Base-by-base conservation (phyloP, 2,113 vertebrate species). In the Piaya cayana region DNA sequence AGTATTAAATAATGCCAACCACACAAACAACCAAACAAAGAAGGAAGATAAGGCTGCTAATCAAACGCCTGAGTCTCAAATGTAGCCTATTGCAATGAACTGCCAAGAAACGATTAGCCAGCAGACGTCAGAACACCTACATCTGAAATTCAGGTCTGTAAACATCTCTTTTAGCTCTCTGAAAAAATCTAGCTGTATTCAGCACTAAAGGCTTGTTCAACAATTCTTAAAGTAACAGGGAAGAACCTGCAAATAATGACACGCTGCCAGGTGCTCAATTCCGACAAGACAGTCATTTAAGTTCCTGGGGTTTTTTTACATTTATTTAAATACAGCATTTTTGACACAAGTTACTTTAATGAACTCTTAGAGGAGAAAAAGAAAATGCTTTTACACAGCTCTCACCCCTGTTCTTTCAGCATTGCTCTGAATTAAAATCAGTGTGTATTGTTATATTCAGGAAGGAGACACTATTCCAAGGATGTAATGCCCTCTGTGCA, bases 281-380 rank as follows among this genome's bases (percentile, higher is more conserved):
- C 85, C 79, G 95, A 59, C 55, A 75, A 50, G 60, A 83, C 59
- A 80, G 59, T 36, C 16, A 63, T 64, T 75, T 58, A 37, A 85
- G 70, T 79, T 85, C 45, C 62, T 19, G 22, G 20, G 23, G 2
- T 5, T 43, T 77, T 62, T 84, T 56, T 19, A 36, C 34, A 53
- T 95, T 74, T 92, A 91, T 70, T 84, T 84, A 75, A 92, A 86
- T 42, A 79, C 21, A 55, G 11, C 58, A 65, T 70, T 86, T 86
- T 86, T 92, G 71, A 50, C 65, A 86, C n/a, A 81, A 96, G 68
- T 83, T 90, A 90, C 68, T 83, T 55, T 47, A 92, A 83, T 42
- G 79, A 95, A 95, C 83, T 79, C 82, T 45, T 32, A 53, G 55
- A 92, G 82, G 12, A 90, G 34, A 83, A 39, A 86, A 85, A 86